Evolutionary conservation across 2,113 vertebrate genomes (phyloP), one percentile per base, ranked within the genome.

Genomic region (Nestor notabilis): DNA sequence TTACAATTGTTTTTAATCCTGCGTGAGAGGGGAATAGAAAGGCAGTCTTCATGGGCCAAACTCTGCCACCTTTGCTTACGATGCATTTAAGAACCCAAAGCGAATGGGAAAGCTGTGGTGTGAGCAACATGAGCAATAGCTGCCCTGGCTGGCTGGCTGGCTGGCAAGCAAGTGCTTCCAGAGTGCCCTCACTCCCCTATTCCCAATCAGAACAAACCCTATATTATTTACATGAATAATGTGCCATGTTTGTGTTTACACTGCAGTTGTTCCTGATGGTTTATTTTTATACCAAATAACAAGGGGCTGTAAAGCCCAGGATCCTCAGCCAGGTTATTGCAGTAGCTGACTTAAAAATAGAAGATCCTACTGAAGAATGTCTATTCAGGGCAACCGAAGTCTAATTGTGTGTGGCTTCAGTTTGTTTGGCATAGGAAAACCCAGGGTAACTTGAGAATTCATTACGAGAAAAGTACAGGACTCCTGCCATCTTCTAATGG

Each of bases 401-500:
- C 89, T 93, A 92, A 96, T 90, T 69, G 97, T 94, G 80, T 97
- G 97, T 97, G 98, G 97, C 96, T 98, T 97, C 96, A 95, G 96
- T 95, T 98, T 97, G 96, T 98, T 98, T 98, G 97, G 97, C 97
- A 77, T 35, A 78, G 90, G 97, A 90, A 92, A 95, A 93, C 82
- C 96, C 56, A 39, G 70, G 92, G 98, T 97, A 98, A 98, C 96
- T 86, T 56, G 97, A 98, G 97, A 97, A 95, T 97, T 98, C 98
- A 98, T 98, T 98, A 98, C 83, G 37, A 97, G 97, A 96, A 93
- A 87, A 97, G 90, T 94, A 65, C 96, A 98, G 98, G 97, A 95
- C 97, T 97, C 95, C 97, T 98, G 97, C 98, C 98, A 98, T 98
- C 97, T 95, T 97, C 92, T 97, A 98, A 98, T 97, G 97, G 98